Percentiles rank a stretch among this genome's conserved stretches.
Conservation (phyloP, 2,113 vertebrate species). For the Corythoichthys haematopterus region DNA sequence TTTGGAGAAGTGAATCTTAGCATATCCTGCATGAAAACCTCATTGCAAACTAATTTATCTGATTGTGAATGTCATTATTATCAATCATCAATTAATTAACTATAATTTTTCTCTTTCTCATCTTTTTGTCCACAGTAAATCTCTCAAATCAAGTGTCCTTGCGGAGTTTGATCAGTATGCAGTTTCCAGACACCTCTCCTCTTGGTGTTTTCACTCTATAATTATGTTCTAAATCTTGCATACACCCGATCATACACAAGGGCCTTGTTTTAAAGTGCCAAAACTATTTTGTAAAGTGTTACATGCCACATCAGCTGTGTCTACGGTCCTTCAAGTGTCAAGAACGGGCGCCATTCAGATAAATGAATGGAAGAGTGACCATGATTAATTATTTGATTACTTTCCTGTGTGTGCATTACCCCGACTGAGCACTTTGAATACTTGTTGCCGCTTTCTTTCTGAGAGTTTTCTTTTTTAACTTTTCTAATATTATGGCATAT, state of each 20-base stretch:
- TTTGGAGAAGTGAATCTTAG: neutral
- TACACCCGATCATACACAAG: conserved; percentile 25
- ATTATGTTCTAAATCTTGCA: conserved; percentile 7
- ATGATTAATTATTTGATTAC: conserved; percentile 10
- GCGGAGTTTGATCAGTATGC: conserved; percentile 34
- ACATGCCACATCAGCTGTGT: conserved; percentile 4
- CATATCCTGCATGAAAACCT: conserved; percentile 25
- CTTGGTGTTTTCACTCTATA: conserved; percentile 17
- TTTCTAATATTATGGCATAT: conserved; percentile 36
- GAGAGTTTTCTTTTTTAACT: conserved; percentile 31
- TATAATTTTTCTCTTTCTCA: conserved; percentile 21
- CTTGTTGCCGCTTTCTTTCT: conserved; percentile 24
- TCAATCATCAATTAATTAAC: conserved; percentile 15
- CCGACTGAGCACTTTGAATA: conserved; percentile 57
- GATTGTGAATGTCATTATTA: neutral
- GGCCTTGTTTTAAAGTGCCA: conserved; percentile 42
- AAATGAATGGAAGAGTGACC: conserved; percentile 11
- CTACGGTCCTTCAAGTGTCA: conserved; percentile 31
- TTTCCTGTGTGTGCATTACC: conserved; percentile 23
- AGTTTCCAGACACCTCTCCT: conserved; percentile 25
- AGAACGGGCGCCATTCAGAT: conserved; percentile 16
- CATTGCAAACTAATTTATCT: conserved; percentile 4
- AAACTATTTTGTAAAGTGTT: conserved; percentile 9
- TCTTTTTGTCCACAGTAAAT: conserved; percentile 64
- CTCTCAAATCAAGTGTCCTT: conserved; percentile 46